Conservation (phyloP, 1,140 invertebrate species). For the Drosophila cardini region DNA sequence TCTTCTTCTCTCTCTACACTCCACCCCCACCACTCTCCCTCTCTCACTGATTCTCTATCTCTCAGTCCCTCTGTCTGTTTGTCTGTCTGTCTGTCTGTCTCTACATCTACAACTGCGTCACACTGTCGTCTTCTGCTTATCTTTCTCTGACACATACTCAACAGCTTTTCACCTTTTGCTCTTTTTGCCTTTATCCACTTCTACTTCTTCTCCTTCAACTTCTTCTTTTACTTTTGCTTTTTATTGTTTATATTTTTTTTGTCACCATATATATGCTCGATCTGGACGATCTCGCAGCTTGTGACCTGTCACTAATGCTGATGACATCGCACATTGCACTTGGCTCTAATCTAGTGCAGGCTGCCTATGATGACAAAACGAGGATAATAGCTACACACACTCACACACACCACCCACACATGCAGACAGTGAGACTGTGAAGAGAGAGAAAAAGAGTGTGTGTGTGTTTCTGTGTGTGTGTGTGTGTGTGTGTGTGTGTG, state of each 20-base stretch:
- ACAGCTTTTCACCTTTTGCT: constrained; percentile 15
- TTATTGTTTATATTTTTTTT: background rate
- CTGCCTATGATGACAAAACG: constrained; percentile 51
- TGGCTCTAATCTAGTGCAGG: constrained; percentile 46
- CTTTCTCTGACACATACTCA: constrained; percentile 10
- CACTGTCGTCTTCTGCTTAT: constrained; percentile 15
- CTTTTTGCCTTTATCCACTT: too few relatives aligned
- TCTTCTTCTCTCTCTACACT: background rate
- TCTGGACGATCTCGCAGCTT: constrained; percentile 29
- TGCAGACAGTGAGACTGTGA: background rate
- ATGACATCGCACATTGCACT: constrained; percentile 49
- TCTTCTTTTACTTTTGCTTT: background rate
- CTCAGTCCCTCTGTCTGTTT: constrained; percentile 1
- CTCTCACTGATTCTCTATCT: background rate
- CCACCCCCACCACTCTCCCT: background rate
- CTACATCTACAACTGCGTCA: background rate
- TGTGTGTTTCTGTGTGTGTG: too few relatives aligned
- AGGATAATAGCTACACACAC: constrained; percentile 36
- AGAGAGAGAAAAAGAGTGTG: background rate
- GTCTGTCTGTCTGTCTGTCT: background rate
- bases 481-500: background rate
- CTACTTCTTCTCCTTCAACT: too few relatives aligned
- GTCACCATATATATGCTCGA: background rate
- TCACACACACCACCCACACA: constrained; percentile 12
- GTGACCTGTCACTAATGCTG: constrained; percentile 31